Evolutionary conservation across 2,113 vertebrate genomes (phyloP), one percentile per base, ranked within the genome.

Genomic region (Speoplatyrhinus poulsoni): DNA sequence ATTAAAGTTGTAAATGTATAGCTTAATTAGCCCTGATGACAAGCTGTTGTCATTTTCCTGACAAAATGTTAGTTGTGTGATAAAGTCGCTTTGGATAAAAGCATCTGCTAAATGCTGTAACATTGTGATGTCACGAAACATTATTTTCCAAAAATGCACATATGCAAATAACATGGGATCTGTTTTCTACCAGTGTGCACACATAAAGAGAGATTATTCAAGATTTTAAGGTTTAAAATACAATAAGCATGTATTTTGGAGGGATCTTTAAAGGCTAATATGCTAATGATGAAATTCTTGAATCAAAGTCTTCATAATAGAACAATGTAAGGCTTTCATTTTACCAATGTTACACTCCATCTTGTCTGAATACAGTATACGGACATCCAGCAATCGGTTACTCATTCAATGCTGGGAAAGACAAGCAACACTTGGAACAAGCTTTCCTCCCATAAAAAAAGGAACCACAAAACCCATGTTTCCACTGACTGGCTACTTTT

Each of bases 401-500:
- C 69, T 71, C 71, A 63, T 41, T 69, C 72, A 70, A n/a, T 9
- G 72, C 69, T 78, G 76, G 70, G 54, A 79, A 69, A 75, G 74
- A 83, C 9, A 36, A 79, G 62, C 58, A 76, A 73, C 59, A 69
- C 77, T 65, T 69, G 75, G 85, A 77, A 82, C 75, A 41, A 83
- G 86, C 84, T 63, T 87, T 79, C 83, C 81, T 80, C 50, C 77
- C 73, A 85, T 77, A 77, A 82, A 86, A 82, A 84, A 70, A 82
- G 8, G 47, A 87, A 85, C 84, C 88, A 77, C 84, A 85, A 82
- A 63, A 84, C 67, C 72, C 79, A 62, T 12, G 72, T 89, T 89
- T 91, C 85, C 81, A 76, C 87, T 89, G 88, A 91, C 87, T 82
- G 48, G 81, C 75, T 67, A 33, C 56, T 90, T 87, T 86, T 84